phyloP scores from a whole-genome alignment of 1,140 invertebrate species.

The Lucilia cuprina region DNA sequence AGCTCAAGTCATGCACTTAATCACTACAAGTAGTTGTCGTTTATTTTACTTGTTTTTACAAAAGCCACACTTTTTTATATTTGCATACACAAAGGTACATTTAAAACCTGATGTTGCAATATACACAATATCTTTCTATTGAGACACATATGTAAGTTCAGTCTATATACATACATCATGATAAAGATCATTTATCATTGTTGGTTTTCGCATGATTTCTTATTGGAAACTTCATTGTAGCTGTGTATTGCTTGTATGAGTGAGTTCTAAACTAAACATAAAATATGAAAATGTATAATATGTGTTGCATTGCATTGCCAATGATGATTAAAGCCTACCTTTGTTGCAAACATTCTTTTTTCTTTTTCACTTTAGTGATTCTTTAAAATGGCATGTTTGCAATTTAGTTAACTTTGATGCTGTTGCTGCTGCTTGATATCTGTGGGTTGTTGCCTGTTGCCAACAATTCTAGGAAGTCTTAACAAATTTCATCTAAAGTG shows the following conservation, averaged over 20 bases:
- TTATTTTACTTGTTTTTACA: slow-evolving; percentile 2
- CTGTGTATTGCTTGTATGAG: neutral
- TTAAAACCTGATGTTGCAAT: neutral
- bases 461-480: slow-evolving; percentile 27
- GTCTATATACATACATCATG: neutral
- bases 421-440: neutral
- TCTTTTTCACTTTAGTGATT: neutral
- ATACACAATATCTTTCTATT: too few species aligned
- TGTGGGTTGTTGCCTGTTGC: neutral
- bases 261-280: neutral
- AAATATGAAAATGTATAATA: neutral
- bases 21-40: slow-evolving; percentile 15
- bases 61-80: neutral
- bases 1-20: slow-evolving; percentile 15
- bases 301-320: neutral
- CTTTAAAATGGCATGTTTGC: neutral
- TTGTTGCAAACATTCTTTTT: neutral
- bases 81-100: neutral
- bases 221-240: neutral
- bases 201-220: neutral
- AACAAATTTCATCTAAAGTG: slow-evolving; percentile 19
- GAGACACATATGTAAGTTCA: too few species aligned
- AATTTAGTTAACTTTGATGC: neutral
- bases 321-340: slow-evolving; percentile 13
- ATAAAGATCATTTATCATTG: neutral